A percentile compares a stretch with the other conserved stretches of the same genome.
Conservation (phyloP, 2,888 invertebrate species). For the Pristionchus exspectatus region DNA sequence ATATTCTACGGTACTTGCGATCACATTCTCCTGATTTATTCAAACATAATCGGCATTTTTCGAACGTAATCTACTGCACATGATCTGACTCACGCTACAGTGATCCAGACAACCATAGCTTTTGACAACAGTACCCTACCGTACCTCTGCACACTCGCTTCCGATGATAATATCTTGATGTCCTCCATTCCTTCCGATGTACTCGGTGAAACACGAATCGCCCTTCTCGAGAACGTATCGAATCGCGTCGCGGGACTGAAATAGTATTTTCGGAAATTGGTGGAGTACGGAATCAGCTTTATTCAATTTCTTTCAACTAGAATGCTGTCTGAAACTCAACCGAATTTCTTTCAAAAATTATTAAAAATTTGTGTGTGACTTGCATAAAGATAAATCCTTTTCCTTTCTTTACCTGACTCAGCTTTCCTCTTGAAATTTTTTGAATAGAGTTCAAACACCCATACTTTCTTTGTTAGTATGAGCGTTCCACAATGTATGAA, state of each 20-base stretch:
- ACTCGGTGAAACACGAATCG: constrained; percentile 78
- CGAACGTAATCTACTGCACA: background rate
- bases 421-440: too few relatives aligned
- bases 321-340: too few relatives aligned
- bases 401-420: too few relatives aligned
- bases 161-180: constrained; percentile 78
- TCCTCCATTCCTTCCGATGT: constrained; percentile 77
- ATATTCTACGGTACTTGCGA: background rate
- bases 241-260: constrained; percentile 68
- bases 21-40: background rate
- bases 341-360: too few relatives aligned
- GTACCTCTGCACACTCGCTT: constrained; percentile 76
- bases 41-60: background rate
- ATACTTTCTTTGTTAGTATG: background rate
- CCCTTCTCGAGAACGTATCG: constrained; percentile 77
- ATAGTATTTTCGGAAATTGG: too few relatives aligned
- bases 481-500: background rate
- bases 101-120: too few relatives aligned
- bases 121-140: background rate
- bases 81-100: too few relatives aligned
- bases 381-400: too few relatives aligned
- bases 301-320: too few relatives aligned
- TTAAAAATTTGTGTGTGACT: too few relatives aligned
- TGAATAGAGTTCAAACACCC: too few relatives aligned
- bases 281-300: too few relatives aligned